These are phyloP conservation scores for Anisognathus igniventris DNA, from an alignment of 2,797 vertebrate species.

Conservation along the genomic window DNA sequence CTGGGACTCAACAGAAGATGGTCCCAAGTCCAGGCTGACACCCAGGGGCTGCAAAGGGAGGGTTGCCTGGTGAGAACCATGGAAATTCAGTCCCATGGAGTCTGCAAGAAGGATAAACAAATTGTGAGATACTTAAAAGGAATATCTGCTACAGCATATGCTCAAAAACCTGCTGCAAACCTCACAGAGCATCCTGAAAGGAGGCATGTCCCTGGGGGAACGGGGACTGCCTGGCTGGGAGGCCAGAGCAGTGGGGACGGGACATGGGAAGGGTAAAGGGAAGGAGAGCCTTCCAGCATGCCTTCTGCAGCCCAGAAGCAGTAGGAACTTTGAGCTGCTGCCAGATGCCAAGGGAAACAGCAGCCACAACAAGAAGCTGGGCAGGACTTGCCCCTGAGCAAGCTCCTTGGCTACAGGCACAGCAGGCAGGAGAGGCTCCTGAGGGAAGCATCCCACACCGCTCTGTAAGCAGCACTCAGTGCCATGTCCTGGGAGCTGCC, in stretches of 20 bases:
- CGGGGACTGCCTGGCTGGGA: neutral
- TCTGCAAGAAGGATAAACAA: neutral
- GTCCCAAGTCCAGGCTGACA: neutral
- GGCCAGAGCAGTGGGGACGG: neutral
- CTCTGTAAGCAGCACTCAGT: neutral
- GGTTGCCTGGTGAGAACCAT: neutral
- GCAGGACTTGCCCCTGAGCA: neutral
- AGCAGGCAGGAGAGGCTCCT: neutral
- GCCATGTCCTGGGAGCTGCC: neutral
- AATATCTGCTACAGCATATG: neutral
- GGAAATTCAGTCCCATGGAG: neutral
- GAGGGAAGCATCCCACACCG: rapidly evolving
- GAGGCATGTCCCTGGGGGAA: neutral
- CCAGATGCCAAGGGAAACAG: neutral
- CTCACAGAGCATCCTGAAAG: neutral
- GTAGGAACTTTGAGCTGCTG: neutral
- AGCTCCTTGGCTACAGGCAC: neutral
- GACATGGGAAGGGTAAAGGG: neutral
- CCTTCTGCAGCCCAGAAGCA: neutral
- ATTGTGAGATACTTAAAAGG: neutral
- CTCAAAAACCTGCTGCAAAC: neutral
- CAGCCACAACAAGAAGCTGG: neutral
- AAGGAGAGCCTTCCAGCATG: neutral
- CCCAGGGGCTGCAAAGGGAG: neutral
- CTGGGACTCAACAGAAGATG: neutral